Conservation (phyloP, 1,140 invertebrate genomes). For the Oreohelix idahoensis region DNA sequence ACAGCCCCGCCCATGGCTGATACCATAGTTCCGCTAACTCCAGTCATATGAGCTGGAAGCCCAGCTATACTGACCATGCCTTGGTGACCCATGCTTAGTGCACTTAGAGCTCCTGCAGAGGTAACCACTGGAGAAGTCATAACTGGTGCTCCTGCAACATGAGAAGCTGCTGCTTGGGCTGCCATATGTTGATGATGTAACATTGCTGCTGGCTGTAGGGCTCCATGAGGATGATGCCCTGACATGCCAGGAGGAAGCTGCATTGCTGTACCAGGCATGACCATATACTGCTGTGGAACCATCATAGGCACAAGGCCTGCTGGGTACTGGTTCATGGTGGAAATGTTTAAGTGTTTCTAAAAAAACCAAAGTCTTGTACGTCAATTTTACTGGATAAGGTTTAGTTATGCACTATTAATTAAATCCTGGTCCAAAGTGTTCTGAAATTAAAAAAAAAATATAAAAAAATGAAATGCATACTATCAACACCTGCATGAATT, state of each 20-base stretch:
- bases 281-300: slow-evolving; percentile 66
- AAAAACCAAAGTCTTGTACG: not conserved
- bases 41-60: slow-evolving; percentile 21
- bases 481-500: no score
- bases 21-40: not conserved
- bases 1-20: slow-evolving; percentile 26
- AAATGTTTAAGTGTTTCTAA: not conserved
- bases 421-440: not conserved
- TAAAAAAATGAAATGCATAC: not conserved
- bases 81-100: not conserved
- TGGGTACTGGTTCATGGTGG: slow-evolving; percentile 56
- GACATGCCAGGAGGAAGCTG: slow-evolving; percentile 44
- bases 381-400: not conserved
- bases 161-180: slow-evolving; percentile 42
- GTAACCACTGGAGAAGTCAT: slow-evolving; percentile 40
- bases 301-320: slow-evolving; percentile 67
- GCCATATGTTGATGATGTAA: slow-evolving; percentile 37
- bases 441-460: not conserved
- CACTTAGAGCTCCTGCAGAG: slow-evolving; percentile 11
- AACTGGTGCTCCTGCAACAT: slow-evolving; percentile 43
- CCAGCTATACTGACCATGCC: slow-evolving; percentile 39
- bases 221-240: slow-evolving; percentile 45
- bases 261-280: slow-evolving; percentile 55
- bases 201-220: slow-evolving; percentile 20
- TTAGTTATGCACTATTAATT: not conserved